A percentile compares a stretch with the other conserved stretches of the same genome.
These are phyloP conservation scores for Lycaon pictus DNA, from an alignment of 2,113 vertebrate species.

Conservation along the genomic window DNA sequence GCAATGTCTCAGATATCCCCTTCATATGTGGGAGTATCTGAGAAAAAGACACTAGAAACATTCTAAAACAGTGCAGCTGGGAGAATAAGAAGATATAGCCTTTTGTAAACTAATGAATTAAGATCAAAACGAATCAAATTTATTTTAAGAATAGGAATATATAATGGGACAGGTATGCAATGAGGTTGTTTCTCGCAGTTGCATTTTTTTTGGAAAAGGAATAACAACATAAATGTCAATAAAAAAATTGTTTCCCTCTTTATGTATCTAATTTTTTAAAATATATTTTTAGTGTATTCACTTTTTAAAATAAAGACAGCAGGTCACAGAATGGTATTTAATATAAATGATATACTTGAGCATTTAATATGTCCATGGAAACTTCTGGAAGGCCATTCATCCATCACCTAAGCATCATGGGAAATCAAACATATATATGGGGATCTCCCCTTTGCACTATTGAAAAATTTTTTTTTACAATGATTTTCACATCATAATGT, in stretches of 20 bases:
- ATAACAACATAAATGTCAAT: not conserved
- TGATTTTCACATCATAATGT: not conserved
- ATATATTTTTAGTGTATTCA: not conserved
- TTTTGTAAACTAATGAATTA: not conserved
- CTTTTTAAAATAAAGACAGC: not conserved
- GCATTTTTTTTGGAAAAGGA: not conserved
- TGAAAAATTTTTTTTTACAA: not conserved
- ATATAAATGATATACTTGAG: not conserved
- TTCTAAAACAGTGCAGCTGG: not conserved
- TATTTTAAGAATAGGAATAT: not conserved
- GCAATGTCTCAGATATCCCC: not conserved
- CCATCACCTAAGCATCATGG: not conserved
- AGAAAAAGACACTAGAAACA: not conserved
- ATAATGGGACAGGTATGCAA: not conserved
- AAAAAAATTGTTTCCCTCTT: conserved; percentile 16
- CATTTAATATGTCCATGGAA: conserved; percentile 30
- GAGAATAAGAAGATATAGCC: not conserved
- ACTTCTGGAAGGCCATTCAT: not conserved
- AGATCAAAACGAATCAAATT: conserved; percentile 3
- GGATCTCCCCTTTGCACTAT: not conserved
- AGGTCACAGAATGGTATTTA: conserved; percentile 6
- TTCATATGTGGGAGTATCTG: not conserved
- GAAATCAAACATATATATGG: not conserved
- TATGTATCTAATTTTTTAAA: not conserved
- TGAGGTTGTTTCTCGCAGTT: not conserved